Percentiles rank a stretch among this genome's conserved stretches.
Evolutionary conservation across 2,113 vertebrate genomes (phyloP).

Genomic region (Oceanites oceanicus): DNA sequence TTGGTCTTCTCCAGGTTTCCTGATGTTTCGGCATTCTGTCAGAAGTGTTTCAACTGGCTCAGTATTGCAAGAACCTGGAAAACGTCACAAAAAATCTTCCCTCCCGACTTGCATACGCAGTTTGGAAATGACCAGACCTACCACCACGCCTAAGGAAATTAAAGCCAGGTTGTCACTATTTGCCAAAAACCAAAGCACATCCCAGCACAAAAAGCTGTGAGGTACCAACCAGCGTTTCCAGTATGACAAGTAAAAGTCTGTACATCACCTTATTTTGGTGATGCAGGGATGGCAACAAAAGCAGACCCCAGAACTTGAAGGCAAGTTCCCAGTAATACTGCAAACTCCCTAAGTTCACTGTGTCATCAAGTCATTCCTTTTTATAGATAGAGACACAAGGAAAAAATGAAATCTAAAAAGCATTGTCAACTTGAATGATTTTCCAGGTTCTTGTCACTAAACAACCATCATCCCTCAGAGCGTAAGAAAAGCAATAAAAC

Average conservation of each 20-base stretch:
- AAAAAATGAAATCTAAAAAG: slow-evolving; percentile 55
- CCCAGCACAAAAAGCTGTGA: neutral
- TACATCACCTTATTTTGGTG: fast-evolving
- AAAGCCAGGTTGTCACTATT: neutral
- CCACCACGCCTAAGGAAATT: fast-evolving
- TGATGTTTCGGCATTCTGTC: neutral
- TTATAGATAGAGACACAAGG: slow-evolving; percentile 19
- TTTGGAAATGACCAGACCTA: neutral
- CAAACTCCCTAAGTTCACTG: neutral
- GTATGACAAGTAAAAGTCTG: too few relatives aligned
- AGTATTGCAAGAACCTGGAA: neutral
- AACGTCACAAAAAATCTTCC: neutral
- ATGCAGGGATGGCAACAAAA: neutral
- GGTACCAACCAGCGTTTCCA: neutral
- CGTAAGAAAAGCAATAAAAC: slow-evolving; percentile 55
- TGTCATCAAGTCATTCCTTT: neutral
- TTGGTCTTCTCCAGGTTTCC: neutral
- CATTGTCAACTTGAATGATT: slow-evolving; percentile 57
- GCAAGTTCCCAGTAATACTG: neutral
- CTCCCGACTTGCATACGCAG: fast-evolving
- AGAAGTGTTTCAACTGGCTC: neutral
- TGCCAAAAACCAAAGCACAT: neutral
- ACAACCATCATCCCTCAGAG: slow-evolving; percentile 63
- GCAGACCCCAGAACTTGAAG: neutral
- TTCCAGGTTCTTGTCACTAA: slow-evolving; percentile 57